Conservation (phyloP, 1,140 invertebrate species). For the Ridgeia piscesae region DNA sequence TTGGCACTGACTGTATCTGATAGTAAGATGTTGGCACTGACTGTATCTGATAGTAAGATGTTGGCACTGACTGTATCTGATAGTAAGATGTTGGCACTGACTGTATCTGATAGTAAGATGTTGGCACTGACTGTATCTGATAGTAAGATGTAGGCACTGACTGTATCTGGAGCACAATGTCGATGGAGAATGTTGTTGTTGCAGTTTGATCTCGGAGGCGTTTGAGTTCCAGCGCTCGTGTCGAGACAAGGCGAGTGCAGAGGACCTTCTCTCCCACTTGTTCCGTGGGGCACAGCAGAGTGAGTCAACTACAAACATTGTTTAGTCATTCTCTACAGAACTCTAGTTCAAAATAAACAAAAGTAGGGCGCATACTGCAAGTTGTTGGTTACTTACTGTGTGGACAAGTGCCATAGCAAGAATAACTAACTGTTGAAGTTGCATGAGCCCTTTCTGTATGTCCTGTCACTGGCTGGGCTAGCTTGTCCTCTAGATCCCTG, state of each 20-base stretch:
- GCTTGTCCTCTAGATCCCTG: neutral
- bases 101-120: too few species aligned
- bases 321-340: neutral
- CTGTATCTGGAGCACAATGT: neutral
- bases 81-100: too few species aligned
- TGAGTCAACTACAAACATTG: constrained; percentile 33
- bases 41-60: too few species aligned
- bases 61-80: too few species aligned
- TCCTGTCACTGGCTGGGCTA: neutral
- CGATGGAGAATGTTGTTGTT: constrained; percentile 23
- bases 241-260: constrained; percentile 47
- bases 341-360: too few species aligned
- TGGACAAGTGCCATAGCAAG: neutral
- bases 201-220: constrained; percentile 62
- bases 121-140: too few species aligned
- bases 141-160: constrained; percentile 17
- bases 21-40: too few species aligned
- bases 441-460: neutral
- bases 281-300: constrained; percentile 56
- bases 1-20: too few species aligned
- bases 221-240: constrained; percentile 61
- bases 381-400: neutral
- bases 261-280: constrained; percentile 58
- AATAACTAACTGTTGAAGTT: neutral
- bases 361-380: too few species aligned